These are phyloP conservation scores for Passer montanus DNA, from an alignment of 2,113 vertebrate genomes.

Conservation along the genomic window DNA sequence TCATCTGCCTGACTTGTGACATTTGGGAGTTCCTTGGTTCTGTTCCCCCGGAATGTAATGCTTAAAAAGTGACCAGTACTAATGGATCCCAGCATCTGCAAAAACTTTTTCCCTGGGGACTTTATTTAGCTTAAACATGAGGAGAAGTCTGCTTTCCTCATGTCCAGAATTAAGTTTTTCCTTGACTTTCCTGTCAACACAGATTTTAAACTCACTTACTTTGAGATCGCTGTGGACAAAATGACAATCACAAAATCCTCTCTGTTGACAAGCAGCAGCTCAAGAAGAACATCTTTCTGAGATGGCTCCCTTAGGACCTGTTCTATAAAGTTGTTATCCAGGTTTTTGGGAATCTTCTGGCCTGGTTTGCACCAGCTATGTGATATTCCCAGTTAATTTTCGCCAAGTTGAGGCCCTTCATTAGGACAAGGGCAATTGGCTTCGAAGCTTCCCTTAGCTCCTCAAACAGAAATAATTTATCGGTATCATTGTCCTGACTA, in stretches of 20 bases:
- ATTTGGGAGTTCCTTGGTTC: background rate
- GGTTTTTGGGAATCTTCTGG: background rate
- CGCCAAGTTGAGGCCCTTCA: background rate
- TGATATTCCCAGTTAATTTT: background rate
- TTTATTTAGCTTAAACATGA: background rate
- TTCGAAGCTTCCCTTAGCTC: background rate
- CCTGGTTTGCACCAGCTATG: background rate
- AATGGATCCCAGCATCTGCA: background rate
- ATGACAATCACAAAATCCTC: background rate
- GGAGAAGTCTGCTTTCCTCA: background rate
- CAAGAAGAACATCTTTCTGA: background rate
- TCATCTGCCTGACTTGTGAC: background rate
- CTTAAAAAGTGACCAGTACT: background rate
- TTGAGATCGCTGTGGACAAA: background rate
- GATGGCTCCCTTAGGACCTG: background rate
- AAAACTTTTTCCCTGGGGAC: background rate
- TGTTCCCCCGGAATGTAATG: background rate
- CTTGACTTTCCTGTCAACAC: accelerated
- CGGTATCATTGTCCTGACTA: accelerated
- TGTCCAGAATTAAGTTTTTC: background rate
- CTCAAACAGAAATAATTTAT: background rate
- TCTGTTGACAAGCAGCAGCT: background rate
- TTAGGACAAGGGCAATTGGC: background rate
- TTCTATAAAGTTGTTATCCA: background rate
- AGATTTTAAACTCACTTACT: accelerated